Evolutionary conservation across 2,113 vertebrate species (phyloP).

Genomic region (Notiomystis cincta): DNA sequence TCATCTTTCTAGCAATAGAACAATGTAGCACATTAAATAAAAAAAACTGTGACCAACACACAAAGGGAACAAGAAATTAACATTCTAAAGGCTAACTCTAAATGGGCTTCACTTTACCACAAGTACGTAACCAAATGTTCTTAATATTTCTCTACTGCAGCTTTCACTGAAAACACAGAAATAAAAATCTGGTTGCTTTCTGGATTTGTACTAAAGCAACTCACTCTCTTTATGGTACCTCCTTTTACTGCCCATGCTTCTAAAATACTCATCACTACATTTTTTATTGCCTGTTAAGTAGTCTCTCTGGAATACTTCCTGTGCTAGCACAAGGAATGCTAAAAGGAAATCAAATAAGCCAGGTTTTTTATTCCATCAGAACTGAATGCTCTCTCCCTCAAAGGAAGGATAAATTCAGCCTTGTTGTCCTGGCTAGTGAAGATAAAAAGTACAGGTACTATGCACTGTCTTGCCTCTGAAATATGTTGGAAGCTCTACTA

Average conservation of each 20-base stretch:
- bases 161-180: not conserved
- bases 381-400: not conserved
- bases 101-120: not conserved
- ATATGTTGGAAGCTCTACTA: not conserved
- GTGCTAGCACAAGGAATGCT: not conserved
- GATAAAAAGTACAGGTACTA: not conserved
- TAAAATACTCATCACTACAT: not conserved
- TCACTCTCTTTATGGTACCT: not conserved
- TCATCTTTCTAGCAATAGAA: not conserved
- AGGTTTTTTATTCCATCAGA: not conserved
- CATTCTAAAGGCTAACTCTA: not conserved
- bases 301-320: not conserved
- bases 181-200: not conserved
- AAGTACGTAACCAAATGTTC: not conserved
- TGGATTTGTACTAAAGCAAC: not conserved
- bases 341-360: not conserved
- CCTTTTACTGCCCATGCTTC: not conserved
- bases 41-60: not conserved
- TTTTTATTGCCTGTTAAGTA: conserved; percentile 3
- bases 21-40: not conserved
- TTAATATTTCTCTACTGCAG: not conserved
- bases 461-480: not conserved
- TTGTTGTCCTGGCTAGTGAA: not conserved
- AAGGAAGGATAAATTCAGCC: not conserved
- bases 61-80: not conserved